Base-by-base conservation (phyloP, 2,113 vertebrate species). In the Loxodonta africana region DNA sequence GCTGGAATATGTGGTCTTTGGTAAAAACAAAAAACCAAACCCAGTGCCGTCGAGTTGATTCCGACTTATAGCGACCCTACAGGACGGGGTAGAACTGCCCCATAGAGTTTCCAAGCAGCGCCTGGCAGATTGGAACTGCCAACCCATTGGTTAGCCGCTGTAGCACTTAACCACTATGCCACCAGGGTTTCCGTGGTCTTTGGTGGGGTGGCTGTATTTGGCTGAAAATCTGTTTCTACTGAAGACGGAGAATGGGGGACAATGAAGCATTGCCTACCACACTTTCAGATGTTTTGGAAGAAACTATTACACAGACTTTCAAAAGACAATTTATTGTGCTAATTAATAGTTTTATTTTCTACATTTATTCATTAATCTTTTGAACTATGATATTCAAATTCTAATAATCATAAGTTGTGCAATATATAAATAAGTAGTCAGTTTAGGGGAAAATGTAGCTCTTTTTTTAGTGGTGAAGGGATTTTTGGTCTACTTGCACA, bases 311-410 rank as follows among this genome's bases (percentile, higher is more conserved):
- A 65, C 81, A 95, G 88, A 90, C 51, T 92, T 78, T 73, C 62
- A 82, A 78, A 82, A 87, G 37, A 62, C 33, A 94, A 23, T 51
- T 90, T 60, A 88, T 5, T 97, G 20, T 0, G 48, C 18, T 76
- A 65, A 37, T 87, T 76, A 92, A 21, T 97, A 48, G 10, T 88
- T 83, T 88, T 82, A 41, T 74, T 90, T 96, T 97, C 14, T 62
- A 8, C 57, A 48, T 83, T 67, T 96, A 33, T n/a, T 87, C 44
- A 41, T 81, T 63, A 80, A 44, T 86, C 26, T 83, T 92, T 95
- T 94, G 57, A 90, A 90, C 37, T 95, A 1, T 88, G 41, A 26
- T 57, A 78, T 90, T 8, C 51, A 80, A 60, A 89, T 91, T 96
- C 53, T 91, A n/a, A 57, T 67, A 88, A 30, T 57, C 4, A 3